phyloP scores from a whole-genome alignment of 2,797 vertebrate genomes.

The Phrynocephalus vlangalii region DNA sequence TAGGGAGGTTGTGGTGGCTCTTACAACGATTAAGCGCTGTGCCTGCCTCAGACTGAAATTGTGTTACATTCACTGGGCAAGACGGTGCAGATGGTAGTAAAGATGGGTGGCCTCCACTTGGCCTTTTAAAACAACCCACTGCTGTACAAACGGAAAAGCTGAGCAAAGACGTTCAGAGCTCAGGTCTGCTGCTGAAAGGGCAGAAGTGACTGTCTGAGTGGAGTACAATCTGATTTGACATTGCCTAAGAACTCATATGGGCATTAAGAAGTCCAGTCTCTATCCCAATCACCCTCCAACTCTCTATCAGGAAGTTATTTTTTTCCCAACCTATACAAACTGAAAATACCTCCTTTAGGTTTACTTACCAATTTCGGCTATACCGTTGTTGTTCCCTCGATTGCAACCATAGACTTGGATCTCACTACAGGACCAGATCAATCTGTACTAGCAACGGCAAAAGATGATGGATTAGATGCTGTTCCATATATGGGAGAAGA shows the following conservation, averaged over 20 bases:
- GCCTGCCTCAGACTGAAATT: no score
- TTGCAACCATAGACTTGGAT: background rate
- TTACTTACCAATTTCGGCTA: background rate
- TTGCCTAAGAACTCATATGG: background rate
- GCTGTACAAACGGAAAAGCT: background rate
- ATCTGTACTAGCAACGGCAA: background rate
- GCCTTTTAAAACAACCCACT: background rate
- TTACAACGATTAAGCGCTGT: no score
- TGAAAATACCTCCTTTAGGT: no score
- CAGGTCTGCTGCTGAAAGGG: background rate
- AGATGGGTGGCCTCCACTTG: no score
- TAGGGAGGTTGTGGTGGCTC: no score
- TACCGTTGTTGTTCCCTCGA: background rate
- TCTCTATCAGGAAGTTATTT: no score
- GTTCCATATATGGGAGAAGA: slow-evolving; percentile 8
- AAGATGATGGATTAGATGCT: background rate
- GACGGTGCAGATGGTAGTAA: no score
- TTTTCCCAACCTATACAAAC: no score
- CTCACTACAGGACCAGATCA: background rate
- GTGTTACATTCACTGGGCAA: no score
- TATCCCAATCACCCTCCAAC: background rate
- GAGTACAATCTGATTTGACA: background rate
- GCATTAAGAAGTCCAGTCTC: background rate
- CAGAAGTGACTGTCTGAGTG: background rate
- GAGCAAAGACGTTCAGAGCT: background rate